Base-by-base conservation (phyloP, 1,140 invertebrate genomes). In the Philotrypesis tridentata region DNA sequence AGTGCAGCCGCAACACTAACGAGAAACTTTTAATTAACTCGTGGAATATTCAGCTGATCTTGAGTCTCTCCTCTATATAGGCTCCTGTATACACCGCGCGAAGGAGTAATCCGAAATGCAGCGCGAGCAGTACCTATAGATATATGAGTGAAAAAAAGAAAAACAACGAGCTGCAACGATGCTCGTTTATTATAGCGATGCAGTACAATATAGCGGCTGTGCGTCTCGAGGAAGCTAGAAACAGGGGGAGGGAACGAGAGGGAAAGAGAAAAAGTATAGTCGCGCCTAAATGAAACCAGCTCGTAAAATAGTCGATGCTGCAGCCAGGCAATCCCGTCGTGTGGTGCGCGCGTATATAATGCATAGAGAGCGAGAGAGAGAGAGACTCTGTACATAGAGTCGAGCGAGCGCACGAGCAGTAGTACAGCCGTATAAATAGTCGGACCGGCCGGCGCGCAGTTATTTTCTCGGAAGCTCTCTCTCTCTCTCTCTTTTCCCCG, bases 401-500 rank as follows among this genome's bases (percentile, higher is more conserved):
- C 1, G 27, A 25, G 25, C n/a, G 17, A 25, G 61, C 1, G 25
- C 9, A 25, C 8, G 23, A 14, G 60, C 14, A 80, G 79, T 80
- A 80, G 72, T 25, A 48, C 61, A 75, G n/a, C n/a, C 40, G 40
- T 33, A 75, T 68, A 80, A 67, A 75, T 80, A 80, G 79, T 80
- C 71, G 21, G 71, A 23, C 79, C 21, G 48, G 68, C 27, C 29
- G 48, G 9, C 17, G 40, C 17, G 21, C 9, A 12, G 43, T 27
- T 6, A 17, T 74, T 74, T 74, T 74, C 72, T 60, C 14, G 43
- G 48, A 74, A 74, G 43, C 25, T 8, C 6, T 21, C 14, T 29
- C 27, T n/a, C 29, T 9, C 61, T 27, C 4, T 65, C n/a, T n/a
- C 29, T 9, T 25, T 27, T 1, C 27, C n/a, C 2, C 3, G 33